Conservation (phyloP, 1,140 invertebrate genomes). For the Drosophila teissieri region DNA sequence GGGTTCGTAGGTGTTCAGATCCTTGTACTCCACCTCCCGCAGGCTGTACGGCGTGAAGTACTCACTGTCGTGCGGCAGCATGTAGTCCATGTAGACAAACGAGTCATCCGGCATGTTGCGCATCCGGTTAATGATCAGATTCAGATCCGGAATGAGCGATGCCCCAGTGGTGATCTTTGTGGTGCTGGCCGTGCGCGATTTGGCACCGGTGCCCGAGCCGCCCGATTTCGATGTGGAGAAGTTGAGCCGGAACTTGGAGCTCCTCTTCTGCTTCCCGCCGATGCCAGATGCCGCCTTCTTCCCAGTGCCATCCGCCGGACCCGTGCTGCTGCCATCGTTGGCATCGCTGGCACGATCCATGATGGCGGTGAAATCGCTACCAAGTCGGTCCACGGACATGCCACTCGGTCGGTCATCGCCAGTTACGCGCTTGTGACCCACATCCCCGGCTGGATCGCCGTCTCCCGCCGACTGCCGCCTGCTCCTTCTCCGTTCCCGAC, state of each 20-base stretch:
- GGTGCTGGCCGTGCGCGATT: neutral
- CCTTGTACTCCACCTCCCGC: slow-evolving; percentile 87
- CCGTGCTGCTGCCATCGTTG: neutral
- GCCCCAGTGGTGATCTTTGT: slow-evolving; percentile 70
- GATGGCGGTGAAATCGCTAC: slow-evolving; percentile 3
- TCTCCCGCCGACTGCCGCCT: neutral
- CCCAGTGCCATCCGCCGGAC: neutral
- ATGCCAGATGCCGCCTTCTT: neutral
- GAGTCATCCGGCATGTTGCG: slow-evolving; percentile 84
- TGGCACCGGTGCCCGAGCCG: neutral
- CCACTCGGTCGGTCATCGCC: neutral
- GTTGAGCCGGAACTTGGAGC: slow-evolving; percentile 1
- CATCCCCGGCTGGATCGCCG: neutral
- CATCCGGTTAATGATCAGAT: slow-evolving; percentile 58
- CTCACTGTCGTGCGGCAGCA: slow-evolving; percentile 88
- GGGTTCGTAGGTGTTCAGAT: slow-evolving; percentile 86
- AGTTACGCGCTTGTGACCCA: neutral
- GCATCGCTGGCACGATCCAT: slow-evolving; percentile 4
- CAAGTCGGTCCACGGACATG: slow-evolving; percentile 5
- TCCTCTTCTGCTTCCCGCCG: neutral
- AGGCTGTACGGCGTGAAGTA: slow-evolving; percentile 89
- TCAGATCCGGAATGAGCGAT: slow-evolving; percentile 74
- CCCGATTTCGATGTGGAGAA: neutral
- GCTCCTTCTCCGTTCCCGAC: neutral
- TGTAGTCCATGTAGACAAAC: slow-evolving; percentile 89